phyloP scores from a whole-genome alignment of 1,140 invertebrate species.

The Manduca sexta region DNA sequence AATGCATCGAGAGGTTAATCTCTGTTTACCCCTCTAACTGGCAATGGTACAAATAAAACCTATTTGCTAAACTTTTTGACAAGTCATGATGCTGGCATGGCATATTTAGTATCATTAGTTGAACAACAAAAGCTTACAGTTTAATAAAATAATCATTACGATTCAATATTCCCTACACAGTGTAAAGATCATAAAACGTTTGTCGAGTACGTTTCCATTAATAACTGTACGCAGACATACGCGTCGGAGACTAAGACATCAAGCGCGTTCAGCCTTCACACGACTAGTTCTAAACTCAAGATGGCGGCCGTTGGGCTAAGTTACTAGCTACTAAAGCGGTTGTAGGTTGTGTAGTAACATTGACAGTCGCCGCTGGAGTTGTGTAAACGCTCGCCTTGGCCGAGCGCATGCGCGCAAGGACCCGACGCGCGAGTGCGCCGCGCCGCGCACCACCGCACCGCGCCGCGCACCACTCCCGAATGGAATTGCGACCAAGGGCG shows the following conservation, averaged over 20 bases:
- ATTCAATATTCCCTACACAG: too few relatives aligned
- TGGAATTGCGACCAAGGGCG: conserved; percentile 14
- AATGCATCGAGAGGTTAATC: too few relatives aligned
- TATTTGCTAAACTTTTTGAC: too few relatives aligned
- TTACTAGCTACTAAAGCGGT: conserved; percentile 16
- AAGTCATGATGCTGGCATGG: too few relatives aligned
- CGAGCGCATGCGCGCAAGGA: conserved; percentile 60
- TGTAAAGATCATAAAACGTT: too few relatives aligned
- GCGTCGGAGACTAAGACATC: conserved; percentile 13
- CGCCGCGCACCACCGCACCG: not conserved
- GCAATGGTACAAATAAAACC: too few relatives aligned
- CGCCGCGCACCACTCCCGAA: not conserved
- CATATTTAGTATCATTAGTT: too few relatives aligned
- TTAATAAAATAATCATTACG: not conserved
- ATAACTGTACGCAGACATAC: not conserved
- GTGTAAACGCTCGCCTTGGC: conserved; percentile 56
- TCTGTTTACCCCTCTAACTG: too few relatives aligned
- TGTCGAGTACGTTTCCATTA: too few relatives aligned
- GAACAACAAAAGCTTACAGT: not conserved
- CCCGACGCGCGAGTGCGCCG: conserved; percentile 15
- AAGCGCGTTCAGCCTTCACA: conserved; percentile 28
- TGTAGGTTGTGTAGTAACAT: conserved; percentile 58
- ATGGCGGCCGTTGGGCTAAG: conserved; percentile 34
- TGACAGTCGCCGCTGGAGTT: conserved; percentile 48
- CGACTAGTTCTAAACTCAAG: conserved; percentile 40